Base-by-base conservation (phyloP, 2,888 invertebrate genomes). In the Euproctis similis region DNA sequence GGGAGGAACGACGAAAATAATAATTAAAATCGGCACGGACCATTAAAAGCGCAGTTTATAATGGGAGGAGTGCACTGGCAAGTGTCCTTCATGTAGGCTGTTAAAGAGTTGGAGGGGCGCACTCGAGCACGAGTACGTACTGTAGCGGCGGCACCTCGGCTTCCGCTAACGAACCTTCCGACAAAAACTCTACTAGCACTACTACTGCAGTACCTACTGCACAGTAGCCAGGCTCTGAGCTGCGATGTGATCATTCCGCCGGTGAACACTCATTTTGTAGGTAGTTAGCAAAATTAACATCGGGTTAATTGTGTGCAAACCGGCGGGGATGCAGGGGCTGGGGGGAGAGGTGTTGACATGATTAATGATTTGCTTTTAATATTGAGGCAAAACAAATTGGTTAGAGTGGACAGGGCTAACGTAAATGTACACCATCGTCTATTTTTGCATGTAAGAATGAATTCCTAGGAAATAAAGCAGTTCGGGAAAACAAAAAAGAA, bases 11-110 rank as follows among this genome's bases (percentile, higher is more conserved):
- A 59, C 50, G 59, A 56, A 67, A 75, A 76, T 80, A n/a, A n/a
- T n/a, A 75, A 81, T 82, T 80, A 78, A 82, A 82, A 81, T 76
- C 68, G 69, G 68, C 59, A 64, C 71, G 65, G 73, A 69, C 80
- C 78, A 81, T 82, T 81, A 80, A 82, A 81, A 81, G 82, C 70
- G 74, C 82, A 82, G 77, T 81, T 80, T 78, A 81, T 81, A 81
- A 81, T 81, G 72, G 78, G 77, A 75, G n/a, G 76, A 82, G 78
- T 75, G 76, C 73, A 72, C 58, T 41, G 69, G 76, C 53, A 58
- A 82, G 82, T 63, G 72, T 75, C 76, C 82, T 82, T 74, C 81
- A 78, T 82, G 80, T 81, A 82, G 82, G 82, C 80, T 81, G 82
- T 82, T 82, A 81, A 81, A 82, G 82, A 81, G 82, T 81, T 80